These are phyloP conservation scores for Drosophila emarginata DNA, from an alignment of 2,888 invertebrate genomes.

Conservation along the genomic window DNA sequence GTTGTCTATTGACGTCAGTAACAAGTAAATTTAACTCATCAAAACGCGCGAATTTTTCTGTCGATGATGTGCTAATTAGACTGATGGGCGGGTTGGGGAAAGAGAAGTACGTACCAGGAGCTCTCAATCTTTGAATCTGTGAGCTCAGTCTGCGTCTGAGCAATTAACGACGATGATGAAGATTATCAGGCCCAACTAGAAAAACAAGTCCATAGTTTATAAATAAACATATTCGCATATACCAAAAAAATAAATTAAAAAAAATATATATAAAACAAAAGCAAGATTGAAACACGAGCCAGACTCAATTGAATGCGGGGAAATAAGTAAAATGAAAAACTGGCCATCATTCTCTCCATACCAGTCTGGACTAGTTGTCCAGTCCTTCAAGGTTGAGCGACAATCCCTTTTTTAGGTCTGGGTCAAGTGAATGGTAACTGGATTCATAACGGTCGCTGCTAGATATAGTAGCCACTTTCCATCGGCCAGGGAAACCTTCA, in stretches of 20 bases:
- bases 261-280: not conserved
- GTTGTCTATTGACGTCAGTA: constrained; percentile 57
- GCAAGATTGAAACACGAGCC: constrained; percentile 7
- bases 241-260: not conserved
- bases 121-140: not conserved
- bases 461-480: not conserved
- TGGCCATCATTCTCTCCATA: too few relatives aligned
- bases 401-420: constrained; percentile 37
- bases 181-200: constrained; percentile 71
- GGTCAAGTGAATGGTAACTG: constrained; percentile 35
- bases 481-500: constrained; percentile 53
- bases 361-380: not conserved
- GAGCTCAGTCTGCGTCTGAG: constrained; percentile 34
- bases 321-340: constrained; percentile 4
- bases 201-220: constrained; percentile 70
- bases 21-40: constrained; percentile 46
- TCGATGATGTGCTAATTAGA: constrained; percentile 8
- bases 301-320: not conserved
- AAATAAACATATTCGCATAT: constrained; percentile 50
- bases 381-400: constrained; percentile 27
- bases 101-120: constrained; percentile 3
- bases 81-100: not conserved
- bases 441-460: constrained; percentile 15
- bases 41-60: constrained; percentile 36
- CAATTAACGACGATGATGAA: constrained; percentile 50